Evolutionary conservation across 2,797 vertebrate genomes (phyloP), one percentile per base, ranked within the genome.

Genomic region (Psittacula derbiana): DNA sequence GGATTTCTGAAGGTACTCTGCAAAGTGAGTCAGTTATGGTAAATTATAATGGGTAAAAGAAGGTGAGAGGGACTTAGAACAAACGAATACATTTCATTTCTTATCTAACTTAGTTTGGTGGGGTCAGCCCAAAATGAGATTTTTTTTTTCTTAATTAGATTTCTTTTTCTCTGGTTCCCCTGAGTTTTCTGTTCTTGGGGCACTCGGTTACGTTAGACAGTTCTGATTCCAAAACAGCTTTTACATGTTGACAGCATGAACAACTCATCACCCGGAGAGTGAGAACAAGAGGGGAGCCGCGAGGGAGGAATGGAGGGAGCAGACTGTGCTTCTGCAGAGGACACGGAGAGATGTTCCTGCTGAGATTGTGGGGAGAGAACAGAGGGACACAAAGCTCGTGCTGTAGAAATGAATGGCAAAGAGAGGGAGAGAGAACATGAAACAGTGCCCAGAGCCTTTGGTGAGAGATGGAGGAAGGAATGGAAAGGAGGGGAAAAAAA

Each of bases 271-370:
- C 36, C 38, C 38, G 0, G 76, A 69, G 50, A 58, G 79, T 41
- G 89, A 71, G 89, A 91, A 89, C 67, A 87, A 81, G 60, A 95
- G 93, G 73, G 69, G 86, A 93, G 33, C 70, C 33, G 53, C 0
- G 5, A 86, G 58, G 66, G 60, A 64, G 57, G 71, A 91, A 33
- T 0, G 0, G 23, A 67, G 61, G 64, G 72, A 36, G 74, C 84
- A 89, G 84, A 16, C 46, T 46, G 53, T 2, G 17, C 38, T 92
- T 75, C 78, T 53, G 69, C 58, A 62, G n/a, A 67, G 76, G 66
- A 36, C 61, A 4, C 0, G 25, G 66, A 72, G 60, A 52, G 50
- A 80, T n/a, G 38, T 23, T 87, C 50, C 88, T 62, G 52, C 73
- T 46, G 61, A 24, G 31, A 1, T 4, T 30, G 7, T 10, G 44